Conservation (phyloP, 2,113 vertebrate genomes). For the Cebus imitator region DNA sequence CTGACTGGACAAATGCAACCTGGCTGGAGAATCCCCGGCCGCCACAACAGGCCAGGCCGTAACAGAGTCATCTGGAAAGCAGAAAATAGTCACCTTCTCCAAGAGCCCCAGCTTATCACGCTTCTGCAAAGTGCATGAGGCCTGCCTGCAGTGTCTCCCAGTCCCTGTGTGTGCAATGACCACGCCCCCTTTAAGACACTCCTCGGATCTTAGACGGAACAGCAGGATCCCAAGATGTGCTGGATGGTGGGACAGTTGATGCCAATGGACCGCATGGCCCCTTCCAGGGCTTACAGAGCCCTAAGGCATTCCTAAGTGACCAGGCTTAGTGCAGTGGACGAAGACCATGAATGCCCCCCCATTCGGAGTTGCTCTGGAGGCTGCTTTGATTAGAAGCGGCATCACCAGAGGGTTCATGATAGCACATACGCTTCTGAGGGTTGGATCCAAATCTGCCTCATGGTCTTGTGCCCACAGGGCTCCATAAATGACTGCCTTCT, state of each 20-base stretch:
- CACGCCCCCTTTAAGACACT: rapidly evolving
- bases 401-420: not conserved
- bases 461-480: not conserved
- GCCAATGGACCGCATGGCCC: rapidly evolving
- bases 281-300: not conserved
- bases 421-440: not conserved
- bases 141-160: not conserved
- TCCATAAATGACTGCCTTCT: not conserved
- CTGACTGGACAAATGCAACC: not conserved
- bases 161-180: not conserved
- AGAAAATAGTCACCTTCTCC: rapidly evolving
- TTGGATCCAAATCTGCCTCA: not conserved
- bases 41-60: not conserved
- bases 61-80: not conserved
- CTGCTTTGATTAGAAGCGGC: not conserved
- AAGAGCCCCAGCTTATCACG: no score
- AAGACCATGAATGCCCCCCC: not conserved
- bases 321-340: not conserved
- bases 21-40: not conserved
- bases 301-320: not conserved
- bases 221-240: no score
- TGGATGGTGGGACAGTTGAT: not conserved
- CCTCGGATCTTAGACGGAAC: not conserved
- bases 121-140: not conserved
- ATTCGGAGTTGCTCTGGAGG: not conserved